Base-by-base conservation (phyloP, 2,888 invertebrate genomes). In the Stictocephala bisonia region DNA sequence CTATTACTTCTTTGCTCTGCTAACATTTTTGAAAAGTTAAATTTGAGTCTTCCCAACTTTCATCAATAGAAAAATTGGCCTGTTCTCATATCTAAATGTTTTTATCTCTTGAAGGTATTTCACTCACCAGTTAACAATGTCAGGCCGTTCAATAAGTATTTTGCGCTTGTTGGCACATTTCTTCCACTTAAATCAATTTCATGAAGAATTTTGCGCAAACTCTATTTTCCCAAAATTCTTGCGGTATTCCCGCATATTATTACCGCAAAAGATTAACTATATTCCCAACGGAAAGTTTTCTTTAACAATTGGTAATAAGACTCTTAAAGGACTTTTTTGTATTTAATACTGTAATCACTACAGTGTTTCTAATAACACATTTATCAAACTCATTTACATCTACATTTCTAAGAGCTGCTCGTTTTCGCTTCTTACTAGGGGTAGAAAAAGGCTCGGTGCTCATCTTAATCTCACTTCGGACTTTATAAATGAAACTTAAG, bases 1-100 rank as follows among this genome's bases (percentile, higher is more conserved):
- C 56, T 15, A 24, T 18, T 22, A 56, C 27, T 56, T 56, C 56
- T 26, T 56, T 27, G 27, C 56, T 56, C 27, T 56, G 26, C 26
- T 27, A 26, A 27, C 56, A 56, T 24, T 27, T 66, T 26, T 20
- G 15, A 1, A 22, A 24, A 26, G 22, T 66, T 41, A 66, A 56
- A 27, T 56, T 66, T 22, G 18, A 22, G 44, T 44, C 3, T n/a
- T 44, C 31, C 44, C 24, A 60, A 48, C 24, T 35, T 53, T 31
- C 41, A 20, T 41, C 31, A 15, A 13, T 31, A 29, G 7, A 69
- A 35, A 51, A 53, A 44, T 7, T 15, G 67, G 27, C 31, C 18
- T 48, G 20, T 18, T 18, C 2, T 44, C 44, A 15, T 18, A 18
- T 3, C 44, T 44, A 44, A 44, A 44, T 4, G 3, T 3, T 44